Evolutionary conservation across 2,797 vertebrate genomes (phyloP), one percentile per base, ranked within the genome.

Genomic region (Pseudochirops cupreus): DNA sequence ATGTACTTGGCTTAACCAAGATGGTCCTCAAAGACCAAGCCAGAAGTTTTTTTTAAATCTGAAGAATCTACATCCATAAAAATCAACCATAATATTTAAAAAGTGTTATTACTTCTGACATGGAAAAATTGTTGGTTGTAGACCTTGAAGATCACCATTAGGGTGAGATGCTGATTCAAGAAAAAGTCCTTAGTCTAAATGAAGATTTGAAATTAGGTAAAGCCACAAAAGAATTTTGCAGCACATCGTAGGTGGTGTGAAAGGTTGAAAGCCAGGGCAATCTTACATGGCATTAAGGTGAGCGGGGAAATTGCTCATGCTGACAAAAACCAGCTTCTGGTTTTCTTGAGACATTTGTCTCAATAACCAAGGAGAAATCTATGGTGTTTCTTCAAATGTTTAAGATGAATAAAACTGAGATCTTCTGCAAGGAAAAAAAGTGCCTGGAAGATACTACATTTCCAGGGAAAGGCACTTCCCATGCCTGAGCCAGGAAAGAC

Each of bases 61-160:
- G 50, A 90, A 96, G 31, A 56, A 82, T 31, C 90, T 1, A 55
- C 0, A 95, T 24, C n/a, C 0, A 95, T 21, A 24, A 50, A 91
- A 54, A 28, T 58, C 3, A 56, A 67, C 21, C 74, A 46, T 26
- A 50, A 50, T 50, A 87, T 87, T 46, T 50, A 26, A 87, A 46
- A 50, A 87, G 7, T 82, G 39, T 50, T 50, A 87, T 28, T 50
- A 87, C 33, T 93, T 95, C n/a, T n/a, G 82, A 97, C 28, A 58
- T 29, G n/a, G 26, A 54, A 82, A 94, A 54, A 39, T 53, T 11
- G 0, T 16, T 92, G 56, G 87, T 87, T 91, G 74, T 93, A 52
- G 46, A 33, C 59, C 54, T 96, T 93, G 4, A 89, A 92, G 50
- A 91, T 92, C 89, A 97, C 56, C 21, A 92, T 89, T 58, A 95